phyloP scores from a whole-genome alignment of 35 echinoderm and acorn worm genomes.

The Ophioderma brevispina region DNA sequence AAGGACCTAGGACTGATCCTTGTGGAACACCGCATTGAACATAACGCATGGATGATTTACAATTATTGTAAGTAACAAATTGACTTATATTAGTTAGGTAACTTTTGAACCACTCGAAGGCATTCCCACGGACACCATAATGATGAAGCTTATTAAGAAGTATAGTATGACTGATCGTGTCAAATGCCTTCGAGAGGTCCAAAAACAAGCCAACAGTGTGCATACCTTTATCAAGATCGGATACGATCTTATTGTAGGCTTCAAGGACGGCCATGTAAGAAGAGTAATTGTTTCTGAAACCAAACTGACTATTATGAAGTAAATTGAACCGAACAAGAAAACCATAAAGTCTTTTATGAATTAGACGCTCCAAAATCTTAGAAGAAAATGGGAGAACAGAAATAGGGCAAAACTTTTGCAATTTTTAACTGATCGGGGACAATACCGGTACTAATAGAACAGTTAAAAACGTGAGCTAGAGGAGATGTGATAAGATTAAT shows the following conservation, averaged over 20 bases:
- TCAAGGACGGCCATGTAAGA: not conserved
- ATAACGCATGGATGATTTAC: not conserved
- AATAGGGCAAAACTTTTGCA: too few relatives aligned
- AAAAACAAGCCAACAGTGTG: constrained; percentile 40
- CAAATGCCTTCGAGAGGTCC: constrained; percentile 65
- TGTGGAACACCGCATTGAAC: constrained; percentile 44
- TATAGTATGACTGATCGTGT: constrained; percentile 76
- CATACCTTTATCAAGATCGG: constrained; percentile 6
- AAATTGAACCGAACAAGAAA: not conserved
- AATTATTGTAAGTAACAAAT: constrained; percentile 27
- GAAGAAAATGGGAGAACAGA: not conserved
- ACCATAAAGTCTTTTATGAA: not conserved
- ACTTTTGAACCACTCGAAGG: constrained; percentile 71
- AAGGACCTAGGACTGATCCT: constrained; percentile 27
- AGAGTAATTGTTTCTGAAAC: constrained; percentile 11
- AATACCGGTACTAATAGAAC: too few relatives aligned
- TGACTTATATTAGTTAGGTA: constrained; percentile 52
- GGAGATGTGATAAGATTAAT: too few relatives aligned
- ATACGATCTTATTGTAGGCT: constrained; percentile 14
- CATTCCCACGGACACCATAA: constrained; percentile 67
- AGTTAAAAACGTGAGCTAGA: too few relatives aligned
- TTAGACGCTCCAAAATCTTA: not conserved
- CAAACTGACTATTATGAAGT: not conserved
- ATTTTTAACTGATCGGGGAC: too few relatives aligned
- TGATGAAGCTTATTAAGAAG: constrained; percentile 40